Conservation (phyloP, 2,888 invertebrate species). For the Amorpha juglandis region DNA sequence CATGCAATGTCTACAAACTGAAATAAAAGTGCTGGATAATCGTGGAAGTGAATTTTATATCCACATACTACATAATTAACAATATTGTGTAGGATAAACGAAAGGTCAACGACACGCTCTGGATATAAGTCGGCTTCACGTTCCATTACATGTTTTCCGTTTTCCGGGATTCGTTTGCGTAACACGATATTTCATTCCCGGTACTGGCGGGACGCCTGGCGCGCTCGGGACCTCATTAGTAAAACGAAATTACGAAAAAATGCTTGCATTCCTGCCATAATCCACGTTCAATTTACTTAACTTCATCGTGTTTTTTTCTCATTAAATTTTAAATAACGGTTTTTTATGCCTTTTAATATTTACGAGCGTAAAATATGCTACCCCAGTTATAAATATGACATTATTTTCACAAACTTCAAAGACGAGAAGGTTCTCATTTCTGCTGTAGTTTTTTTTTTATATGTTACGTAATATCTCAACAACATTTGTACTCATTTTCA, state of each 20-base stretch:
- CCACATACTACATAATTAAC: no score
- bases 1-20: background rate
- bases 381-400: no score
- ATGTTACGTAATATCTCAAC: no score
- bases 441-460: no score
- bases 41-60: conserved; percentile 11
- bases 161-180: conserved; percentile 26
- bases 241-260: conserved; percentile 22
- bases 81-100: background rate
- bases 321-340: background rate
- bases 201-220: conserved; percentile 10
- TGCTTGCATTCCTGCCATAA: conserved; percentile 17
- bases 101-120: conserved; percentile 16
- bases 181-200: conserved; percentile 24
- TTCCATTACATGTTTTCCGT: conserved; percentile 21
- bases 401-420: background rate
- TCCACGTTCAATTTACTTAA: conserved; percentile 1
- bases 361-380: no score
- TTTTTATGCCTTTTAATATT: no score
- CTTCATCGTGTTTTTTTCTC: background rate
- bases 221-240: conserved; percentile 21
- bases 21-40: conserved; percentile 5
- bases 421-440: no score
- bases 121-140: conserved; percentile 1
- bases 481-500: no score